Evolutionary conservation across 2,113 vertebrate genomes (phyloP).

Genomic region (Struthio camelus): DNA sequence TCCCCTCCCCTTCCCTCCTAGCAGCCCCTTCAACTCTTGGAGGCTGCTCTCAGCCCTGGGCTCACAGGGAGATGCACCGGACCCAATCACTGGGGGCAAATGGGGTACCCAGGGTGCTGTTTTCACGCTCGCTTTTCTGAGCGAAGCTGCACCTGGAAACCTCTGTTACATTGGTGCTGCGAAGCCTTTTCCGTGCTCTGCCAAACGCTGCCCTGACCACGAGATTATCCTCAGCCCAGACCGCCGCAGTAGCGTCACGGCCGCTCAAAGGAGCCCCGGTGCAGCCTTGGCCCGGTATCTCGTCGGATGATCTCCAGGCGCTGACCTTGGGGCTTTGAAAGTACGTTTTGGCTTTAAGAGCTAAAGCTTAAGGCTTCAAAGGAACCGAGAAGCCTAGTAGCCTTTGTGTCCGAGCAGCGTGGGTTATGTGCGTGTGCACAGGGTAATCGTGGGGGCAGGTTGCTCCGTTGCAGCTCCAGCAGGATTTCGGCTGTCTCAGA

Average conservation of each 20-base stretch:
- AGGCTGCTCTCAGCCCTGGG: not conserved
- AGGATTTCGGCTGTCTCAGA: not conserved
- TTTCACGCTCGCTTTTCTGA: not conserved
- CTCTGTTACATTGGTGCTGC: not conserved
- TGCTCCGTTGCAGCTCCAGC: not conserved
- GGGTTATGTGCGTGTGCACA: not conserved
- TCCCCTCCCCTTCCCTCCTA: not conserved
- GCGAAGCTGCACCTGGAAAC: not conserved
- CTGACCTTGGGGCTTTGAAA: slow-evolving; percentile 31
- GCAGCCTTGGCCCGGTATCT: not conserved
- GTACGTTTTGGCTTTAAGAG: slow-evolving; percentile 19
- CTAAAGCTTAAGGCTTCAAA: slow-evolving; percentile 34
- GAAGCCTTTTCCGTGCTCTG: not conserved
- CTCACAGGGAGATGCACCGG: not conserved
- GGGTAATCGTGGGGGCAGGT: not conserved
- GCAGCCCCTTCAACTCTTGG: no score
- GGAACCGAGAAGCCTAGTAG: not conserved
- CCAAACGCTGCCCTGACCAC: not conserved
- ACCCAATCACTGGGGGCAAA: not conserved
- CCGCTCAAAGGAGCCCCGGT: not conserved
- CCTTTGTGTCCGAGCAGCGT: not conserved
- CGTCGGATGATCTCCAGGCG: not conserved
- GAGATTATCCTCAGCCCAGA: not conserved
- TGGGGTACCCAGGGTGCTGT: not conserved
- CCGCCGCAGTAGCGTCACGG: not conserved